These are phyloP conservation scores for Microcebus murinus DNA, from an alignment of 2,113 vertebrate species.

Conservation along the genomic window DNA sequence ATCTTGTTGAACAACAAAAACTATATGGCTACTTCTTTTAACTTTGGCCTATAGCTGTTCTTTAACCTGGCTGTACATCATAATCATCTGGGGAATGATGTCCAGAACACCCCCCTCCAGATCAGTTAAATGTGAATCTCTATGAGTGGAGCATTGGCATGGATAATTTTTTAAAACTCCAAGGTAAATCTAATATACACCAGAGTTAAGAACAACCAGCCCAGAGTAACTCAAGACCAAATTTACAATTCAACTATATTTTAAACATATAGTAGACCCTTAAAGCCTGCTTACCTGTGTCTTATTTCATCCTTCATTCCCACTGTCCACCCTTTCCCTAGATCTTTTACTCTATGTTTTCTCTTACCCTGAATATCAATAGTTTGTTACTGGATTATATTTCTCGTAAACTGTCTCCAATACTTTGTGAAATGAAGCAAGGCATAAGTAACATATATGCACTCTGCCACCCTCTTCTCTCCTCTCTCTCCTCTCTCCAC, in stretches of 20 bases:
- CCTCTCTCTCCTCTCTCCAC: not conserved
- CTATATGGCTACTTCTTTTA: not conserved
- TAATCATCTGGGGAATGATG: not conserved
- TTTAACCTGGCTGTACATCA: not conserved
- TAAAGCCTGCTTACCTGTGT: not conserved
- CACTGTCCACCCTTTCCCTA: not conserved
- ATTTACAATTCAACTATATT: conserved; percentile 8
- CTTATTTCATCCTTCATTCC: not conserved
- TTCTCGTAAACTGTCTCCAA: conserved; percentile 12
- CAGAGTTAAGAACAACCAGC: not conserved
- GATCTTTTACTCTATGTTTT: conserved; percentile 24
- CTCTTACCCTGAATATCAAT: conserved; percentile 3
- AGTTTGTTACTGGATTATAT: not conserved
- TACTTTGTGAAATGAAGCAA: conserved; percentile 40
- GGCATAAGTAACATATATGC: not conserved
- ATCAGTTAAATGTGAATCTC: not conserved
- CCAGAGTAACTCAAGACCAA: conserved; percentile 11
- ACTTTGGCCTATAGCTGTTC: not conserved
- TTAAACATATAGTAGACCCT: not conserved
- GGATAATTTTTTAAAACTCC: not conserved
- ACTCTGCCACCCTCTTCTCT: not conserved
- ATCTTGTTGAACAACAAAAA: conserved; percentile 5
- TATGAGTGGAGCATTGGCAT: not conserved
- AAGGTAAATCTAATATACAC: not conserved
- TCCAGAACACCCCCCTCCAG: not conserved